A percentile compares a stretch with the other conserved stretches of the same genome.
These are phyloP conservation scores for Paramisgurnus dabryanus DNA, from an alignment of 2,113 vertebrate genomes.

Conservation along the genomic window DNA sequence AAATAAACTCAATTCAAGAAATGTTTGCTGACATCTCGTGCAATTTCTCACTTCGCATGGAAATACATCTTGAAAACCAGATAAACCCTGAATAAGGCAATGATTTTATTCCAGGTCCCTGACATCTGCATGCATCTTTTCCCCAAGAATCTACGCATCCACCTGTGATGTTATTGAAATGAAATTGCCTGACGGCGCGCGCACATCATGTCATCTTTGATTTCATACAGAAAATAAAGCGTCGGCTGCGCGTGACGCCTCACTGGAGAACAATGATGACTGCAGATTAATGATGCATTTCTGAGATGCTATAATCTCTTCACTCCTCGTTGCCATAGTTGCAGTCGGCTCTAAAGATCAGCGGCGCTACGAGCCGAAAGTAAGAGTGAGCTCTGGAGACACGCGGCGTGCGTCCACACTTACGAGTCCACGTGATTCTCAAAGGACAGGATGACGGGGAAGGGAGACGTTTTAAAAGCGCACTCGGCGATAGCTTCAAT, in stretches of 20 bases:
- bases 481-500: slow-evolving; percentile 99
- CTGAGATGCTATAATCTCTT: slow-evolving; percentile 41
- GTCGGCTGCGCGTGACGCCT: slow-evolving; percentile 28
- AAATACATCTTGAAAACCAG: no score
- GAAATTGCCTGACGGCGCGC: not conserved
- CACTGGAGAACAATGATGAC: slow-evolving; percentile 32
- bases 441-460: slow-evolving; percentile 95
- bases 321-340: slow-evolving; percentile 55
- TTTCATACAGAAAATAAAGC: slow-evolving; percentile 26
- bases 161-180: not conserved
- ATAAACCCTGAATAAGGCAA: no score
- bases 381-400: slow-evolving; percentile 25
- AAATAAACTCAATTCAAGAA: no score
- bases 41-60: no score
- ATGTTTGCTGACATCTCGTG: no score
- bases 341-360: slow-evolving; percentile 35
- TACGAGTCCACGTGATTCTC: slow-evolving; percentile 99
- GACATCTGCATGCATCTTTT: not conserved
- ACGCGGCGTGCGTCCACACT: slow-evolving; percentile 67
- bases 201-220: slow-evolving; percentile 24
- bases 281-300: slow-evolving; percentile 50
- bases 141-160: not conserved
- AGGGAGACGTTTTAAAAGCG: slow-evolving; percentile 98
- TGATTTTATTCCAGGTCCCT: not conserved
- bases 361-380: slow-evolving; percentile 24